phyloP scores from a whole-genome alignment of 2,113 vertebrate genomes.

The Loxodonta africana region DNA sequence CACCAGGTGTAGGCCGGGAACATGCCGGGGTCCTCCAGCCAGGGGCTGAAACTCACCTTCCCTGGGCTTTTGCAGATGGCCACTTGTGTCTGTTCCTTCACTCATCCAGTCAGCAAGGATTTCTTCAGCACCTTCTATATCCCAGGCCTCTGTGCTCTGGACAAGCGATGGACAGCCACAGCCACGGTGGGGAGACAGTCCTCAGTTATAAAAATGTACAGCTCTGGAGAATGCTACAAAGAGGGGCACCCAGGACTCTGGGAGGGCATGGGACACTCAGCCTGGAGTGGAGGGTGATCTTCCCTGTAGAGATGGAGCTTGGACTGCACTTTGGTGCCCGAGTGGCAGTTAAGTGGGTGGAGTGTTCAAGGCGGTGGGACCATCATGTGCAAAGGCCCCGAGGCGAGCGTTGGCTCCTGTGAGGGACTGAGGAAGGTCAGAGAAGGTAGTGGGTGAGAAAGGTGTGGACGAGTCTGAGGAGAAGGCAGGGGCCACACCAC shows the following conservation, averaged over 20 bases:
- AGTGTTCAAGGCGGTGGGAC: not conserved
- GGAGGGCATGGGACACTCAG: not conserved
- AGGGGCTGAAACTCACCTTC: not conserved
- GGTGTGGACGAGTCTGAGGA: not conserved
- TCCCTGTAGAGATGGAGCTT: not conserved
- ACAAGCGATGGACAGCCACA: not conserved
- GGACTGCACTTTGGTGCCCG: not conserved
- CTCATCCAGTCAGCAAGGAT: not conserved
- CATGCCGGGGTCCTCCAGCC: not conserved
- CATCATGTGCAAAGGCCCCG: not conserved
- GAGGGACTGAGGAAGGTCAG: not conserved
- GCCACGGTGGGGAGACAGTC: not conserved
- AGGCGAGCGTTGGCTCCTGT: not conserved
- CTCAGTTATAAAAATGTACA: not conserved
- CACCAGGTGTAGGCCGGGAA: no score
- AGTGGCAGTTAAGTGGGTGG: not conserved
- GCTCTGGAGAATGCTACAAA: not conserved
- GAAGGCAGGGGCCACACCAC: not conserved
- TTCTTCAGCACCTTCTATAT: not conserved
- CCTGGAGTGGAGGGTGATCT: not conserved
- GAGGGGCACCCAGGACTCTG: not conserved
- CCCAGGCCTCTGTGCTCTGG: not conserved
- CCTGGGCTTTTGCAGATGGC: not conserved
- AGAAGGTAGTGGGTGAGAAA: not conserved
- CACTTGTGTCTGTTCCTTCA: not conserved